These are phyloP conservation scores for Neogale vison DNA, from an alignment of 2,113 vertebrate species.

Conservation along the genomic window DNA sequence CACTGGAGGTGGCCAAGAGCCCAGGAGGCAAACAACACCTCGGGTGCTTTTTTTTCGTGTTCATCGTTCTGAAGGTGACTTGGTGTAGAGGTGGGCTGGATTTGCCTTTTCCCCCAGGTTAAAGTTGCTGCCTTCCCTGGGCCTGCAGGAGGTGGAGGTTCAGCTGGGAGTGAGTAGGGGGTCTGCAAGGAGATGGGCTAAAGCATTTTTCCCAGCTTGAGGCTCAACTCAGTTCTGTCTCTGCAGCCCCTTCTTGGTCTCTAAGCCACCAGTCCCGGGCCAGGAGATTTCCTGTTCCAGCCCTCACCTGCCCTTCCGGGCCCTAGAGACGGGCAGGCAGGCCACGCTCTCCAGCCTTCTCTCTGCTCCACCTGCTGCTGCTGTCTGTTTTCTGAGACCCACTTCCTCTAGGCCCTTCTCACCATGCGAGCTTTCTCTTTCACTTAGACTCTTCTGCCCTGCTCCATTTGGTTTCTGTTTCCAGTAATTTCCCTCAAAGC, in stretches of 20 bases:
- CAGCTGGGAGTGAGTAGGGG: neutral
- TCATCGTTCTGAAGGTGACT: neutral
- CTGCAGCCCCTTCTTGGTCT: neutral
- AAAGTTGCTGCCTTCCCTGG: neutral
- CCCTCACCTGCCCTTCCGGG: neutral
- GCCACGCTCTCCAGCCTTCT: neutral
- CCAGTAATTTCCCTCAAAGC: neutral
- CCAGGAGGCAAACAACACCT: neutral
- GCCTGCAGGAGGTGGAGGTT: neutral
- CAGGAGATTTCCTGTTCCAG: neutral
- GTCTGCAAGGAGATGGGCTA: neutral
- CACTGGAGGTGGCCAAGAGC: neutral
- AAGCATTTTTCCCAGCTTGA: neutral
- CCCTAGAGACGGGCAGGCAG: too few relatives aligned
- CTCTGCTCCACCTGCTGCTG: too few relatives aligned
- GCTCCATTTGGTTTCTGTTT: neutral
- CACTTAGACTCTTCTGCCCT: neutral
- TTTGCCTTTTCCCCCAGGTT: neutral
- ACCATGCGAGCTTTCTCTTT: neutral
- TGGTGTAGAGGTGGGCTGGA: neutral
- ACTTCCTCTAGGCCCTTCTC: neutral
- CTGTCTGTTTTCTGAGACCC: neutral
- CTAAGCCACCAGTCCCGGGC: neutral
- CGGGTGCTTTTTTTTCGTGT: neutral
- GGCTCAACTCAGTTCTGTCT: neutral